phyloP scores from a whole-genome alignment of 2,888 invertebrate species.

The Dichetophora obliterata region DNA sequence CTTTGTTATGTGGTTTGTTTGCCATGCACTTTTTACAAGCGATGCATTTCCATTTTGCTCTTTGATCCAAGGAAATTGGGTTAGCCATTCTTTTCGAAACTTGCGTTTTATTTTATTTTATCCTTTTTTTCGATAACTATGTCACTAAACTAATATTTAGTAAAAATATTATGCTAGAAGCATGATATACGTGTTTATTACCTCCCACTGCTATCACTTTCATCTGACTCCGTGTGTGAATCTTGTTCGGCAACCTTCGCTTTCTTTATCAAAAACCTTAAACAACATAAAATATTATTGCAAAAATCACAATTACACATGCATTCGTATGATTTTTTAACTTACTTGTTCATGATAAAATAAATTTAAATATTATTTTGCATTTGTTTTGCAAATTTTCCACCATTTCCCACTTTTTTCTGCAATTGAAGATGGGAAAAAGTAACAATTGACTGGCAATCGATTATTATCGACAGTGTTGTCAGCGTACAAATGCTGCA shows the following conservation, averaged over 20 bases:
- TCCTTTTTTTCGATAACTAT: background rate
- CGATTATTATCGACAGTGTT: too few species aligned
- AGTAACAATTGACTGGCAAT: too few species aligned
- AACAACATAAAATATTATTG: background rate
- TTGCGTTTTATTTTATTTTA: background rate
- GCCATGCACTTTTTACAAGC: background rate
- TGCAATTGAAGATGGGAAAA: too few species aligned
- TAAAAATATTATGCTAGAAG: background rate
- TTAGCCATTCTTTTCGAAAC: background rate
- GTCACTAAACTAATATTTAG: background rate
- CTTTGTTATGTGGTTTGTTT: background rate
- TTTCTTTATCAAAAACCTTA: slow-evolving; percentile 8
- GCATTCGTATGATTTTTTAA: too few species aligned
- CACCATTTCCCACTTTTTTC: too few species aligned
- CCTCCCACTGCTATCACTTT: background rate
- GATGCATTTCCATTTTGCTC: background rate
- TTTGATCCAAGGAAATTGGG: background rate
- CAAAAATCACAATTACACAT: too few species aligned
- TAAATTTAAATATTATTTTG: too few species aligned
- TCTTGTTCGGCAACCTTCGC: slow-evolving; percentile 15
- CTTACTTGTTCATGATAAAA: too few species aligned
- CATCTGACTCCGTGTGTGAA: slow-evolving; percentile 9
- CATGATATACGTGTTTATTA: background rate
- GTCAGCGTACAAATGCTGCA: too few species aligned
- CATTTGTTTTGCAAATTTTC: too few species aligned